Evolutionary conservation across 2,888 invertebrate genomes (phyloP).

Genomic region (Epistrophe grossulariae): DNA sequence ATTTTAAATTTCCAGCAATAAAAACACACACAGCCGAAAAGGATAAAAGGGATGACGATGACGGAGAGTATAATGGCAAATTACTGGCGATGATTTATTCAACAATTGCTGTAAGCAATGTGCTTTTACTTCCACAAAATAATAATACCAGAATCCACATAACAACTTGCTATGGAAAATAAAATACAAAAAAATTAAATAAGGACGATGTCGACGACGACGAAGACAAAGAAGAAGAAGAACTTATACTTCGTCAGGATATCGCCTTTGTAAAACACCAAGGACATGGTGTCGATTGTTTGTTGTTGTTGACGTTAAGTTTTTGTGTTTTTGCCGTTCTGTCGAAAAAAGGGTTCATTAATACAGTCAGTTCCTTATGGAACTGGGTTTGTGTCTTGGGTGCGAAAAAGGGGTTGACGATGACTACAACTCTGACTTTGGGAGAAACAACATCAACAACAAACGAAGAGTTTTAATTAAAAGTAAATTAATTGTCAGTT

Average conservation of each 20-base stretch:
- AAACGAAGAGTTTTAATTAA: slow-evolving; percentile 71
- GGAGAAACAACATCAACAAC: slow-evolving; percentile 20
- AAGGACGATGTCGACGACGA: neutral
- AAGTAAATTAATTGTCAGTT: slow-evolving; percentile 75
- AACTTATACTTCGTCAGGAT: slow-evolving; percentile 51
- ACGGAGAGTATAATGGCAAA: slow-evolving; percentile 70
- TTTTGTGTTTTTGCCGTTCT: slow-evolving; percentile 41
- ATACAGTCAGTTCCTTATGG: neutral
- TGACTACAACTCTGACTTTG: slow-evolving; percentile 4
- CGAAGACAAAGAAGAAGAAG: slow-evolving; percentile 15
- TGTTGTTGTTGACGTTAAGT: slow-evolving; percentile 73
- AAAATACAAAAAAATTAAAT: neutral
- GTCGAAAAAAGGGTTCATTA: slow-evolving; percentile 32
- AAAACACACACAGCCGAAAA: slow-evolving; percentile 52
- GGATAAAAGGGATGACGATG: slow-evolving; percentile 71
- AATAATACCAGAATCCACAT: slow-evolving; percentile 25
- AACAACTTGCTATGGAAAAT: slow-evolving; percentile 20
- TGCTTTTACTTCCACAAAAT: slow-evolving; percentile 49
- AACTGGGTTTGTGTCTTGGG: slow-evolving; percentile 26
- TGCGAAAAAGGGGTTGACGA: slow-evolving; percentile 56
- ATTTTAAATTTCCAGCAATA: slow-evolving; percentile 75
- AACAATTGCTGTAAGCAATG: slow-evolving; percentile 74
- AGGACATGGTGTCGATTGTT: slow-evolving; percentile 72
- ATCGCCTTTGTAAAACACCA: slow-evolving; percentile 48
- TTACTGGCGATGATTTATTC: slow-evolving; percentile 76